Evolutionary conservation across 1,140 invertebrate species (phyloP).

Genomic region (Elymnias hypermnestra): DNA sequence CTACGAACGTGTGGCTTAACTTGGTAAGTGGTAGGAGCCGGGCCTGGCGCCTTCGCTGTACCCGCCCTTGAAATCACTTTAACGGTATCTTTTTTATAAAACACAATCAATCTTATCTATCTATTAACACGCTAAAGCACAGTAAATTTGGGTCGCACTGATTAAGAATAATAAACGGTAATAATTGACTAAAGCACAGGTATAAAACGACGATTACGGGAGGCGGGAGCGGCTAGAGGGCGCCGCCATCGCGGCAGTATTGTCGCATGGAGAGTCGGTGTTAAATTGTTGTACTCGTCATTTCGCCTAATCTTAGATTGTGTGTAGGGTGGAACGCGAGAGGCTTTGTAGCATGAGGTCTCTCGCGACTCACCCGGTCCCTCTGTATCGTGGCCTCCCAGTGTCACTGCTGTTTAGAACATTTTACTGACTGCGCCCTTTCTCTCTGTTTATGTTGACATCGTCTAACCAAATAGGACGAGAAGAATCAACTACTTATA

Average conservation of each 20-base stretch:
- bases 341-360: slow-evolving; percentile 29
- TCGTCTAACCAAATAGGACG: slow-evolving; percentile 83
- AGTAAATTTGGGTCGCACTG: slow-evolving; percentile 31
- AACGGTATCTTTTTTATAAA: slow-evolving; percentile 27
- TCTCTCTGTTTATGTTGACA: slow-evolving; percentile 81
- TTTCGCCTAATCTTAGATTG: slow-evolving; percentile 61
- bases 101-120: slow-evolving; percentile 22
- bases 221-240: slow-evolving; percentile 52
- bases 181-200: slow-evolving; percentile 26
- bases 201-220: slow-evolving; percentile 41
- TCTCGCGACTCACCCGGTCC: slow-evolving; percentile 40
- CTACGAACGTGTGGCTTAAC: slow-evolving; percentile 97
- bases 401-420: slow-evolving; percentile 64
- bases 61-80: slow-evolving; percentile 51
- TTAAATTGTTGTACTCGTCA: slow-evolving; percentile 62
- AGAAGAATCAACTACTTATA: slow-evolving; percentile 91
- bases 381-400: slow-evolving; percentile 42
- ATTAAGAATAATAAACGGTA: slow-evolving; percentile 19
- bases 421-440: slow-evolving; percentile 78
- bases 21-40: slow-evolving; percentile 91
- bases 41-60: slow-evolving; percentile 52
- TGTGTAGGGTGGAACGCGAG: slow-evolving; percentile 54
- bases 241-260: slow-evolving; percentile 52
- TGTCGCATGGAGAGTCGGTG: slow-evolving; percentile 70
- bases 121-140: slow-evolving; percentile 29